Conservation (phyloP, 2,888 invertebrate genomes). For the Drosophila koepferae region DNA sequence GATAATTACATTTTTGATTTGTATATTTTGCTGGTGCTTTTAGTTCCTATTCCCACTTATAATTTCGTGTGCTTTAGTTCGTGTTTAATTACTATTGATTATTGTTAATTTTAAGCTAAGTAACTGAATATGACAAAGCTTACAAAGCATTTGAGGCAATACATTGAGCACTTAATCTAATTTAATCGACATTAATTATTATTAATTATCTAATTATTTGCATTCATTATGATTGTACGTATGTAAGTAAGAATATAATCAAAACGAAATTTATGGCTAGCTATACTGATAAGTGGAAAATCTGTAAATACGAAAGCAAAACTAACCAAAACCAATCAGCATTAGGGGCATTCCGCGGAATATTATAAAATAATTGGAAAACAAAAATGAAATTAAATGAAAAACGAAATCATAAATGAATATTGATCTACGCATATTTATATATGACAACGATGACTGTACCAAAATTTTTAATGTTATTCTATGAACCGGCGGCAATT, state of each 20-base stretch:
- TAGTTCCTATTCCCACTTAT: slow-evolving; percentile 73
- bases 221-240: slow-evolving; percentile 42
- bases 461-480: slow-evolving; percentile 73
- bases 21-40: slow-evolving; percentile 77
- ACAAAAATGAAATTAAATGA: background rate
- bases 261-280: slow-evolving; percentile 45
- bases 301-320: slow-evolving; percentile 63
- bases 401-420: slow-evolving; percentile 16
- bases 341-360: slow-evolving; percentile 52
- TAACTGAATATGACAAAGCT: slow-evolving; percentile 74
- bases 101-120: slow-evolving; percentile 60
- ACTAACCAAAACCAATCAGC: slow-evolving; percentile 62
- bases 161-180: slow-evolving; percentile 41
- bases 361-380: slow-evolving; percentile 20
- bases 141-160: slow-evolving; percentile 81
- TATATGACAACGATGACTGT: slow-evolving; percentile 71
- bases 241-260: slow-evolving; percentile 53
- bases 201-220: slow-evolving; percentile 16
- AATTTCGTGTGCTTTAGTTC: slow-evolving; percentile 50
- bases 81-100: slow-evolving; percentile 38
- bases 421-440: slow-evolving; percentile 22
- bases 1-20: slow-evolving; percentile 16
- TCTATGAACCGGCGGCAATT: slow-evolving; percentile 57
- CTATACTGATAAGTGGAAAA: slow-evolving; percentile 18
- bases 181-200: slow-evolving; percentile 23